Evolutionary conservation across 2,888 invertebrate genomes (phyloP), one percentile per base, ranked within the genome.

Genomic region (Diplazon laetatorius): DNA sequence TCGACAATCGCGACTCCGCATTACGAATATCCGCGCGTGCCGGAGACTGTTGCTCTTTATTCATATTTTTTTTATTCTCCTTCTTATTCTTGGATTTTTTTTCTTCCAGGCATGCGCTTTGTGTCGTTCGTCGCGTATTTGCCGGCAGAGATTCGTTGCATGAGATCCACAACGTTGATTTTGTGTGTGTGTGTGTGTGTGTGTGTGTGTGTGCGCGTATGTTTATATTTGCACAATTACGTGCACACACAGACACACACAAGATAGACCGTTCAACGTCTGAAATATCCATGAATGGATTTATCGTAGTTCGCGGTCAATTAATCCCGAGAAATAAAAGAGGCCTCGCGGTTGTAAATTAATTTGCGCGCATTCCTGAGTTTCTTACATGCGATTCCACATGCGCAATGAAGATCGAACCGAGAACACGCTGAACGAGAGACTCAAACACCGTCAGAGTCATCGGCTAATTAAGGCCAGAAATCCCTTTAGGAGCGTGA

Each of bases 301-400:
- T 79, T 71, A 78, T 78, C 62, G 52, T 78, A 74, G 50, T 59
- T 65, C 78, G 44, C 46, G 30, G 42, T 78, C 74, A 44, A 73
- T 71, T 66, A 75, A 75, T 74, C 66, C 52, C 66, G 59, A 42
- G 30, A 59, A 37, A 20, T n/a, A 37, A 52, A 22, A 35, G 30
- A 10, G 30, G 5, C 12, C 46, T 20, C 71, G 44, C 65, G 46
- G 48, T 48, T 70, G 50, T 20, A 37, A 66, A 80, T 82, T 82
- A 74, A 82, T 82, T 82, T 69, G 76, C 63, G 48, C 70, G 77
- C 70, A 78, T 82, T 71, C 80, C 76, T 55, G 16, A 25, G 46
- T 35, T 22, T n/a, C 65, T 78, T n/a, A n/a, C n/a, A 39, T 63
- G 57, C 57, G 63, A 70, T n/a, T n/a, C 39, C 44, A 50, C 42